Evolutionary conservation across 1,140 invertebrate species (phyloP).

Genomic region (Atta texana): DNA sequence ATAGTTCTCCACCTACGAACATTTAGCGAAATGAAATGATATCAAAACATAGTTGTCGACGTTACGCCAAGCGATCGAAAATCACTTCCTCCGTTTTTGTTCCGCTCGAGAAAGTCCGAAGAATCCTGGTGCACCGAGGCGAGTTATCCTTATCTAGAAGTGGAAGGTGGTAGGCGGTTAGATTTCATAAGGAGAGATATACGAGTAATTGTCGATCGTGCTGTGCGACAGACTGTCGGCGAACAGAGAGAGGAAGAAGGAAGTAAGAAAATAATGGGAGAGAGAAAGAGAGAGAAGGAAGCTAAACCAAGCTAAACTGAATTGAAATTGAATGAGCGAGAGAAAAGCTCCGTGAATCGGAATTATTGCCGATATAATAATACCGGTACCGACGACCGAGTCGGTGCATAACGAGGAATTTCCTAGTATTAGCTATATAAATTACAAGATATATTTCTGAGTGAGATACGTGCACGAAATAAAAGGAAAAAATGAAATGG

Average conservation of each 20-base stretch:
- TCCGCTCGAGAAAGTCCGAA: constrained; percentile 47
- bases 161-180: constrained; percentile 41
- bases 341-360: constrained; percentile 15
- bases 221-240: constrained; percentile 24
- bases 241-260: not conserved
- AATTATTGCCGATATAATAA: constrained; percentile 42
- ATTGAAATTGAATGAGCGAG: constrained; percentile 21
- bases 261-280: not conserved
- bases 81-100: constrained; percentile 55
- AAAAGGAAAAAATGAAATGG: constrained; percentile 1
- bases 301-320: not conserved
- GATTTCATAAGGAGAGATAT: constrained; percentile 52
- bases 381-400: constrained; percentile 9
- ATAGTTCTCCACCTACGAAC: not conserved
- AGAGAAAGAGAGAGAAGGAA: not conserved
- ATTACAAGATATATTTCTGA: constrained; percentile 62
- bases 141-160: constrained; percentile 50
- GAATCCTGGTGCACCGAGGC: constrained; percentile 46
- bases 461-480: constrained; percentile 62
- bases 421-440: constrained; percentile 62
- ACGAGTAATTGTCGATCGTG: constrained; percentile 43
- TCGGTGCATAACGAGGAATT: constrained; percentile 61
- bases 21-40: constrained; percentile 10
- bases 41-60: not conserved
- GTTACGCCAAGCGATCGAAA: constrained; percentile 30